Base-by-base conservation (phyloP, 2,888 invertebrate genomes). In the Andrena praecox region DNA sequence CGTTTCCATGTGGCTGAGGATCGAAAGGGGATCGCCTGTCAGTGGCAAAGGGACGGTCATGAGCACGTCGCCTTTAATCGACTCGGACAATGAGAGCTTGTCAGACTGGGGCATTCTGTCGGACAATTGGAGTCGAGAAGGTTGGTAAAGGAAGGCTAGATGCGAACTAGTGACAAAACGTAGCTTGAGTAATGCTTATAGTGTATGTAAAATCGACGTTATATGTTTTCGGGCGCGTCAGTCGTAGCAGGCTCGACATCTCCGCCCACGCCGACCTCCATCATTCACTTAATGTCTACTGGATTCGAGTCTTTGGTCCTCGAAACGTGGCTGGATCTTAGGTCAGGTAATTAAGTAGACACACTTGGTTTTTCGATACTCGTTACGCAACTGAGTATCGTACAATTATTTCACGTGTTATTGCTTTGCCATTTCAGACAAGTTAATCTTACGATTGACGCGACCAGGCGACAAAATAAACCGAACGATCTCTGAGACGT, bases 231-330 rank as follows among this genome's bases (percentile, higher is more conserved):
- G 77, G 78, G 48, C 73, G 72, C 68, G 33, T 73, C 71, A 93
- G 93, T 93, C 71, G 81, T 92, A 72, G 88, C 90, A 63, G 93
- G 91, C 63, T 94, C 93, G 4, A 87, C 91, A 42, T 90, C 91
- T 48, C 93, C 93, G 20, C 93, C 93, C 16, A 87, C 89, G 16
- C 92, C 93, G 48, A 91, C 90, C 2, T 92, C 93, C 1, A 93
- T 94, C 66, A 93, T 95, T 84, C 96, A 96, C 90, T 93, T 96
- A 70, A 90, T 96, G 85, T 96, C 96, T 0, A 91, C 96, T 60
- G 96, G 96, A 0, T 96, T 96, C 90, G 96, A 96, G 89, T 95
- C 95, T 73, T 94, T 96, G 78, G 94, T 96, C 88, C 92, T 96
- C 80, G 96, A 96, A 92, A 93, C 95, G 79, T 96, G 96, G 96